Conservation (phyloP, 2,113 vertebrate species). For the rabbit (Oryctolagus cuniculus) region DNA sequence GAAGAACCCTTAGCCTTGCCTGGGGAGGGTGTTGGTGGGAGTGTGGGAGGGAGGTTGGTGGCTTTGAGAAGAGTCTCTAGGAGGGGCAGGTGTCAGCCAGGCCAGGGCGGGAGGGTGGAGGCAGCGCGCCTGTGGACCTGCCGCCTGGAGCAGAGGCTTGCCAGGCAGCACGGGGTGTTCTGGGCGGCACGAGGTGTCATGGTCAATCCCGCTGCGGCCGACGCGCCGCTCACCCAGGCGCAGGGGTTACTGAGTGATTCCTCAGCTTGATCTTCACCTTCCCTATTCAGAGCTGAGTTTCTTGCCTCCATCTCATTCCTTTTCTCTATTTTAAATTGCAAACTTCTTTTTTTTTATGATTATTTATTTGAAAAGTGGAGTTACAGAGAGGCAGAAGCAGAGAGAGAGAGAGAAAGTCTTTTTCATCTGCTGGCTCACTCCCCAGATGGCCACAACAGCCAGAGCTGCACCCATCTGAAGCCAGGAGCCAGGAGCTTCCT, state of each 20-base stretch:
- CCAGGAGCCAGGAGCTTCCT: too few relatives aligned
- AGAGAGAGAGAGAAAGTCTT: too few relatives aligned
- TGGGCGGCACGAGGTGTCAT: rapidly evolving
- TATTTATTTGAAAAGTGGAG: too few relatives aligned
- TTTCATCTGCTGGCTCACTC: too few relatives aligned
- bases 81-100: neutral
- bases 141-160: neutral
- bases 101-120: too few relatives aligned
- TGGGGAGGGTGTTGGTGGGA: neutral
- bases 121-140: rapidly evolving
- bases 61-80: neutral
- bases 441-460: too few relatives aligned
- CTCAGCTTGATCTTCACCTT: neutral
- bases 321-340: neutral
- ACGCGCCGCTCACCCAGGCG: neutral
- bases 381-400: too few relatives aligned
- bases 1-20: neutral
- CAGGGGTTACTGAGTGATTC: neutral
- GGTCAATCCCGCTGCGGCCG: neutral
- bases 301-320: neutral
- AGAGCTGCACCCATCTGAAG: too few relatives aligned
- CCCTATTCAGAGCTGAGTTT: neutral
- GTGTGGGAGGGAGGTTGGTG: neutral
- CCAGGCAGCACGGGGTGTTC: neutral
- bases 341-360: neutral